Conservation (phyloP, 2,888 invertebrate genomes). For the Anagyrus pseudococci region DNA sequence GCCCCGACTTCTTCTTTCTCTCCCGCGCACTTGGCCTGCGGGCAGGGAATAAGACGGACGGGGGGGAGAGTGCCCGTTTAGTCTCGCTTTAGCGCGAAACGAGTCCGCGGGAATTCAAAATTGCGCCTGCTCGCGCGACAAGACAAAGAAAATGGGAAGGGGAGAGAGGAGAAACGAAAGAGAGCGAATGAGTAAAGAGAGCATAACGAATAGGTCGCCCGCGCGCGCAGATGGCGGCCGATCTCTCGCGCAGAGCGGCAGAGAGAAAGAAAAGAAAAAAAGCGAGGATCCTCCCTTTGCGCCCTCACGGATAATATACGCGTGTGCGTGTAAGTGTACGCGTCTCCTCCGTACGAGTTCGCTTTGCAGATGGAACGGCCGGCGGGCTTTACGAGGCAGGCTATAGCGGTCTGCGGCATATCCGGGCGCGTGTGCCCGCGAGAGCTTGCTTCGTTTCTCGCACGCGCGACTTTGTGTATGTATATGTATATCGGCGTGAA, state of each 20-base stretch:
- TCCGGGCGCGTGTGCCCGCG: too few relatives aligned
- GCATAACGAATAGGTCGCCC: conserved; percentile 20
- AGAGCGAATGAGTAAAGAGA: conserved; percentile 32
- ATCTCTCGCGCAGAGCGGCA: not conserved
- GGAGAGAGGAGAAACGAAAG: not conserved
- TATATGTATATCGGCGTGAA: too few relatives aligned
- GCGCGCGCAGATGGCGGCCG: conserved; percentile 8
- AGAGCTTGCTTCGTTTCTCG: too few relatives aligned
- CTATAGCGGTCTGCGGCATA: too few relatives aligned
- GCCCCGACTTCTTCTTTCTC: not conserved
- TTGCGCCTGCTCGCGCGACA: too few relatives aligned
- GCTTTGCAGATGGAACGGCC: too few relatives aligned
- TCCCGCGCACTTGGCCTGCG: not conserved
- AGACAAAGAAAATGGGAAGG: not conserved
- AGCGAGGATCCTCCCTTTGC: too few relatives aligned
- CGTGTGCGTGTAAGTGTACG: too few relatives aligned
- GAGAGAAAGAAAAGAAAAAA: conserved; percentile 2
- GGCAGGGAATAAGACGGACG: not conserved
- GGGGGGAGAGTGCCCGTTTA: not conserved
- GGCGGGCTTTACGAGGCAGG: too few relatives aligned
- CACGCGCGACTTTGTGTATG: too few relatives aligned
- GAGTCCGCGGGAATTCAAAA: conserved; percentile 1
- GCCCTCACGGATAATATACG: too few relatives aligned
- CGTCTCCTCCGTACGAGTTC: too few relatives aligned
- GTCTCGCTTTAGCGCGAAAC: conserved; percentile 7